Base-by-base conservation (phyloP, 2,888 invertebrate species). In the Eristalis intricaria region DNA sequence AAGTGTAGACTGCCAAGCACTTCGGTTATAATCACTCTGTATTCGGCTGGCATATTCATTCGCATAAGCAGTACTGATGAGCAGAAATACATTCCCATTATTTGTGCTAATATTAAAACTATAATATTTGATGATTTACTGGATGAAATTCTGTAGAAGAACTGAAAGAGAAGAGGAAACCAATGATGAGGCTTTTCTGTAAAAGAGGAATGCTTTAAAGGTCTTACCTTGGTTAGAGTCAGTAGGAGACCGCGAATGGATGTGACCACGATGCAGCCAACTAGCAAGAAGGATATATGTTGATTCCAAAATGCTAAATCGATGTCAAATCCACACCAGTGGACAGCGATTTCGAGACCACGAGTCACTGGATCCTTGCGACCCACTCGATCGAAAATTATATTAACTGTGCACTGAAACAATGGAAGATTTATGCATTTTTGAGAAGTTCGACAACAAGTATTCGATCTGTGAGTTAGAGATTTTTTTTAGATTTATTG, bases 31-130 rank as follows among this genome's bases (percentile, higher is more conserved):
- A 99, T 99, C 65, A 96, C 96, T 50, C 99, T 95, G 93, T 99
- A 99, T 92, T 99, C 98, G 0, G 97, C 95, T 0, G 99, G 99
- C 98, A 99, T 99, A 92, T 99, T 99, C 99, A 99, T 99, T 38
- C 99, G 94, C 96, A 99, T 98, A 58, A 99, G 94, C 0, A 99
- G 94, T 0, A 99, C 99, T 0, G 98, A 99, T 0, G 99, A 99
- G 74, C 99, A 98, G 94, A 99, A 99, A 92, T 99, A 99, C 99
- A 99, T 99, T 56, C 99, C 99, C 99, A 99, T 99, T 90, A 99
- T 97, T 94, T 99, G 99, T 1, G 99, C 99, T 61, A 99, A 94
- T 88, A 98, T 96, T 70, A 99, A 93, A 3, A 99, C 99, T 89
- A 99, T 99, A 77, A 99, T 97, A 92, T 99, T 99, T 11, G 99